Conservation (phyloP, 2,797 vertebrate species). For the Anolis apletophallus region DNA sequence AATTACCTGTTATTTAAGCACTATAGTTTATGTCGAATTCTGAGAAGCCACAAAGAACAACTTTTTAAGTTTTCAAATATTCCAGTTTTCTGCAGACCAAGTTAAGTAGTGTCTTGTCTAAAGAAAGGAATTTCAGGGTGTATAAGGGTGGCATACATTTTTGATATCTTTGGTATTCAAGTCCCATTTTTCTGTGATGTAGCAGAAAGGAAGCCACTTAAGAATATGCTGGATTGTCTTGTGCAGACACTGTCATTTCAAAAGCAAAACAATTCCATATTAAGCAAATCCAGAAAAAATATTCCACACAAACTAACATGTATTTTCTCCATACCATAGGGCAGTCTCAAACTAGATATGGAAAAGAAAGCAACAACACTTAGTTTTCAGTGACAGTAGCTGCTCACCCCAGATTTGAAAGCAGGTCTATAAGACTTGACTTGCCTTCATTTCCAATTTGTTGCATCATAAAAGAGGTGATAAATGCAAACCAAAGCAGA, state of each 20-base stretch:
- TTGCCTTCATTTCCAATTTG: neutral
- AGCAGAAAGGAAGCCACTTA: conserved; percentile 5
- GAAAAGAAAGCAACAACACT: neutral
- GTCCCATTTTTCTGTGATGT: neutral
- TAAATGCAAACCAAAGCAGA: neutral
- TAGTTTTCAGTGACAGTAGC: neutral
- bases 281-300: neutral
- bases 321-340: neutral
- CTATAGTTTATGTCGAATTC: neutral
- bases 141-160: neutral
- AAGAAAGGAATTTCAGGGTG: neutral
- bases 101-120: neutral
- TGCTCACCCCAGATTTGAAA: neutral
- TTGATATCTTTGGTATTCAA: neutral
- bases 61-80: neutral
- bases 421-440: neutral
- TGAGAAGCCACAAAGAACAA: neutral
- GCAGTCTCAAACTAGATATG: neutral
- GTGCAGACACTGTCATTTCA: neutral
- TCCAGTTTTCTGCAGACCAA: neutral
- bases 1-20: neutral
- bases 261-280: neutral
- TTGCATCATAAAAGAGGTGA: neutral
- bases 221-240: neutral
- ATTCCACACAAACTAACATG: neutral